These are phyloP conservation scores for Pyralis farinalis DNA, from an alignment of 2,888 invertebrate genomes.

Conservation along the genomic window DNA sequence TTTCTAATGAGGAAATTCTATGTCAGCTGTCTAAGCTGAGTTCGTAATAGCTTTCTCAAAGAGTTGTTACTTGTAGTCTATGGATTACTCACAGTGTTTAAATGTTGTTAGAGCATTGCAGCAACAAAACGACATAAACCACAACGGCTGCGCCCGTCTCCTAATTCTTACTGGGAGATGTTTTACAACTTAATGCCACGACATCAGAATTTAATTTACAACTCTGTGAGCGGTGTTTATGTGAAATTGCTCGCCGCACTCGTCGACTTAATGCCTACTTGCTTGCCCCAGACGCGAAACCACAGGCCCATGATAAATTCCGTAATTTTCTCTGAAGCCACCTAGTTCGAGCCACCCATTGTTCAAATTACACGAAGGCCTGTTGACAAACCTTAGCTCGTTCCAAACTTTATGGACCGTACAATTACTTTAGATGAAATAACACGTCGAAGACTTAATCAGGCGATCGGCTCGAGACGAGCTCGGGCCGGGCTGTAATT, in stretches of 20 bases:
- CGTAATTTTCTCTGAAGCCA: conserved; percentile 31
- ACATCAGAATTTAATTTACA: conserved; percentile 65
- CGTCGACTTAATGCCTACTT: conserved; percentile 30
- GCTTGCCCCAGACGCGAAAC: conserved; percentile 15
- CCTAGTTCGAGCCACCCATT: conserved; percentile 24
- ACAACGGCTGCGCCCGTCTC: conserved; percentile 26
- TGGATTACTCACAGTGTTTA: no score
- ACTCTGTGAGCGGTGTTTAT: conserved; percentile 47
- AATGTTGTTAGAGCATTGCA: conserved; percentile 3
- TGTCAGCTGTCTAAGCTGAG: no score
- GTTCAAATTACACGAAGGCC: conserved; percentile 16
- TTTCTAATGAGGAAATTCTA: no score
- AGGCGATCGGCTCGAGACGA: conserved; percentile 40
- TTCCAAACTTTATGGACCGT: conserved; percentile 20
- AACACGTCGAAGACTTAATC: conserved; percentile 69
- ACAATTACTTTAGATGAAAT: conserved; percentile 45
- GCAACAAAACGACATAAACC: conserved; percentile 30
- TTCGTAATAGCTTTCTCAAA: no score
- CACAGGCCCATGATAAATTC: conserved; percentile 31
- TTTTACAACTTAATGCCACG: conserved; percentile 53
- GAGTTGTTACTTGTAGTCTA: no score
- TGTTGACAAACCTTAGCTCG: conserved; percentile 21
- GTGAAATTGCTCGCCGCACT: conserved; percentile 42
- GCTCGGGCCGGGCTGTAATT: conserved; percentile 53
- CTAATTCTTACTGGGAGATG: conserved; percentile 33